Percentiles rank a stretch among this genome's conserved stretches.
These are phyloP conservation scores for Camarhynchus parvulus DNA, from an alignment of 2,113 vertebrate genomes.

Conservation along the genomic window DNA sequence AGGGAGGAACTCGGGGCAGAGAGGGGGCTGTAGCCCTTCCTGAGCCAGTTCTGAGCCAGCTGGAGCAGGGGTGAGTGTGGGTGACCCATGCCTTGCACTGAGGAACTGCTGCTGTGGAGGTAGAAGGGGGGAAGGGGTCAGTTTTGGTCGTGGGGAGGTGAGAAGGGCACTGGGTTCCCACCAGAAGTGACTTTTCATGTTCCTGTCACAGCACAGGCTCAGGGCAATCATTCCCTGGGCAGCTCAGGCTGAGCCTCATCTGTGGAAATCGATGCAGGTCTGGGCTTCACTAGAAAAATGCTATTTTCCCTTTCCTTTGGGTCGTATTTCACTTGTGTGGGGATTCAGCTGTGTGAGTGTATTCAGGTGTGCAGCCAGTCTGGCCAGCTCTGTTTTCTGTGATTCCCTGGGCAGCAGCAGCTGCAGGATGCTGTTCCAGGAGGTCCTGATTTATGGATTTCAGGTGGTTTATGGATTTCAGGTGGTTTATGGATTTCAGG, in stretches of 20 bases:
- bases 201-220: neutral
- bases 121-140: neutral
- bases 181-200: neutral
- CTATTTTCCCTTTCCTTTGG: neutral
- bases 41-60: neutral
- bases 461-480: neutral
- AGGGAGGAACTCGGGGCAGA: neutral
- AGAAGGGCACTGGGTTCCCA: neutral
- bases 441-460: neutral
- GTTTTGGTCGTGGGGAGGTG: neutral
- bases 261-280: neutral
- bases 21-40: neutral
- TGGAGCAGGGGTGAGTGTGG: slow-evolving; percentile 33
- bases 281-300: neutral
- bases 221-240: neutral
- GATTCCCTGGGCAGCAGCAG: neutral
- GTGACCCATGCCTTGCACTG: neutral
- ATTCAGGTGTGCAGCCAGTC: neutral
- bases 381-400: neutral
- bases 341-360: neutral
- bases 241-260: neutral
- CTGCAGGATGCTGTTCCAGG: neutral
- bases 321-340: neutral
- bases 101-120: neutral
- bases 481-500: neutral